Conservation (phyloP, 2,797 vertebrate species). For the Bryconaethiops microstoma region DNA sequence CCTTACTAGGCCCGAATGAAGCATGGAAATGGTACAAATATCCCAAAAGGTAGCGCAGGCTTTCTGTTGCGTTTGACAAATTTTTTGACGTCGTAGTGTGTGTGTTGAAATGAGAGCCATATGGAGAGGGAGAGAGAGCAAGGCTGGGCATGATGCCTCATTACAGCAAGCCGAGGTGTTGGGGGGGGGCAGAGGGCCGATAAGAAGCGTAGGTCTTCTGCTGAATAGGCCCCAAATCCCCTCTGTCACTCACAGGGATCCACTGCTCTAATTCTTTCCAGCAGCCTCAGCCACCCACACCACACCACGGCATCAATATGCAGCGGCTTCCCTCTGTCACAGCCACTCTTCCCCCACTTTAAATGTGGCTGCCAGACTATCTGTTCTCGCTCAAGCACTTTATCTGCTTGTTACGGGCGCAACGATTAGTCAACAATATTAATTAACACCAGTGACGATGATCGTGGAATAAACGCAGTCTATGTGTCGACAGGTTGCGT, state of each 20-base stretch:
- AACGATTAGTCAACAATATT: background rate
- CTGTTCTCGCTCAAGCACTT: background rate
- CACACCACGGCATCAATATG: constrained; percentile 66
- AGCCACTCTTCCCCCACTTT: constrained; percentile 71
- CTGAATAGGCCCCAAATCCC: constrained; percentile 70
- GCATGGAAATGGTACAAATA: constrained; percentile 72
- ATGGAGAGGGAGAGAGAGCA: constrained; percentile 73
- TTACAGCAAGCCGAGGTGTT: constrained; percentile 67
- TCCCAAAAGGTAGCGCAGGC: constrained; percentile 76
- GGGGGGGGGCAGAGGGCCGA: constrained; percentile 62
- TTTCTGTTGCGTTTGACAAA: constrained; percentile 79
- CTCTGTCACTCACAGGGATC: constrained; percentile 76
- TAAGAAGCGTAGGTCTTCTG: constrained; percentile 65
- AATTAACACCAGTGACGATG: background rate
- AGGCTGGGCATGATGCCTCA: constrained; percentile 75
- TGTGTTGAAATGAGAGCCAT: constrained; percentile 82
- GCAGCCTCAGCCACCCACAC: constrained; percentile 70
- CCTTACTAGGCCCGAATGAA: constrained; percentile 55
- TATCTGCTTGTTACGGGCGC: background rate
- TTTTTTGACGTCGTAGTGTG: constrained; percentile 73
- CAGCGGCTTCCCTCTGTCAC: constrained; percentile 66
- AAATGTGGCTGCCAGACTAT: constrained; percentile 26
- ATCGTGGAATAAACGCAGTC: background rate
- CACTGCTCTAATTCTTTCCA: constrained; percentile 79
- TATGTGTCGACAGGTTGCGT: background rate